Conservation (phyloP, 2,888 invertebrate genomes). For the Ophion ventricosus region DNA sequence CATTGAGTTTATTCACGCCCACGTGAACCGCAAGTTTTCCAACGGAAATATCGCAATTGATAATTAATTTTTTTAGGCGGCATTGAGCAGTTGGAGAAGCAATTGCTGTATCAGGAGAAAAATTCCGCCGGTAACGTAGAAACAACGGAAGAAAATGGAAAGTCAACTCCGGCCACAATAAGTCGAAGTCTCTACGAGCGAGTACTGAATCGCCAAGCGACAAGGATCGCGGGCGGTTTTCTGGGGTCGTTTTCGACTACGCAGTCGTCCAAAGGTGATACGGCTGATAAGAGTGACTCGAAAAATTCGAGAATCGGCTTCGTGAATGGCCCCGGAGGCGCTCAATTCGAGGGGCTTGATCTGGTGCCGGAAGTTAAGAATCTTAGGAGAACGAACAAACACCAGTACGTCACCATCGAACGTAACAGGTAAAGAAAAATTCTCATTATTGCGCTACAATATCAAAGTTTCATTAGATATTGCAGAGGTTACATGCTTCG, state of each 20-base stretch:
- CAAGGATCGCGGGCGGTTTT: slow-evolving; percentile 66
- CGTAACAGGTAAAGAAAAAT: slow-evolving; percentile 85
- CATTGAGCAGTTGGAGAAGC: slow-evolving; percentile 93
- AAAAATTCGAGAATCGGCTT: slow-evolving; percentile 72
- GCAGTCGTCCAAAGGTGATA: slow-evolving; percentile 80
- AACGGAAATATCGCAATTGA: not conserved
- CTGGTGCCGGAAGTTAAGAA: slow-evolving; percentile 80
- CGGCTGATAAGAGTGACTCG: slow-evolving; percentile 42
- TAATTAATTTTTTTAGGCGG: slow-evolving; percentile 85
- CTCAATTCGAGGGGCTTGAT: slow-evolving; percentile 84
- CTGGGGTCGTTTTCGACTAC: slow-evolving; percentile 65
- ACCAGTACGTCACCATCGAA: slow-evolving; percentile 90
- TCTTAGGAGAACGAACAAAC: slow-evolving; percentile 84
- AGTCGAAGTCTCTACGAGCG: slow-evolving; percentile 91
- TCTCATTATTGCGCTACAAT: not conserved
- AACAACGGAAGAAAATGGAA: slow-evolving; percentile 67
- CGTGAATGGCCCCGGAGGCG: slow-evolving; percentile 85
- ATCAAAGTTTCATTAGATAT: not conserved
- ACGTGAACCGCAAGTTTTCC: too few relatives aligned
- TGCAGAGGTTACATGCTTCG: not conserved
- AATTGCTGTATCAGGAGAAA: slow-evolving; percentile 86
- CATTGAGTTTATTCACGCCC: too few relatives aligned
- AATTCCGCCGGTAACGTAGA: slow-evolving; percentile 77
- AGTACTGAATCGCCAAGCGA: slow-evolving; percentile 85
- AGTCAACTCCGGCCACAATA: slow-evolving; percentile 87